These are phyloP conservation scores for Acleris cristana DNA, from an alignment of 2,888 invertebrate species.

Conservation along the genomic window DNA sequence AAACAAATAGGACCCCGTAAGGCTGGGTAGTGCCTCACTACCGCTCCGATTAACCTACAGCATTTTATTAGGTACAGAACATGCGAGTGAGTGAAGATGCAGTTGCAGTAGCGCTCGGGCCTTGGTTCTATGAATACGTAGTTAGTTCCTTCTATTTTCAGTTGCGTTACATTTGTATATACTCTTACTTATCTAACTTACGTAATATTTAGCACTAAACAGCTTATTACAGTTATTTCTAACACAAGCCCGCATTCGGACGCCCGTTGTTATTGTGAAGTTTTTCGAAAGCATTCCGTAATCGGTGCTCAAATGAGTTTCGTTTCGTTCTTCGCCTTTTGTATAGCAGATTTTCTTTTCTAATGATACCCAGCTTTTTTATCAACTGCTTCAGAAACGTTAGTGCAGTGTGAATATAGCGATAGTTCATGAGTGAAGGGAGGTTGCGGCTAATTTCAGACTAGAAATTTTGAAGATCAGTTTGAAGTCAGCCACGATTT, in stretches of 20 bases:
- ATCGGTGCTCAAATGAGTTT: conserved; percentile 40
- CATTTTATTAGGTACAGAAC: conserved; percentile 15
- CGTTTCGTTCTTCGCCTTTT: background rate
- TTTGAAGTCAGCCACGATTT: conserved; percentile 25
- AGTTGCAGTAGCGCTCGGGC: conserved; percentile 22
- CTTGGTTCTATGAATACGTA: conserved; percentile 23
- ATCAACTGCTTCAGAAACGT: conserved; percentile 39
- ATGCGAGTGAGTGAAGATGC: conserved; percentile 23
- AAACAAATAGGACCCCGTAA: background rate
- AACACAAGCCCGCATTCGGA: conserved; percentile 40
- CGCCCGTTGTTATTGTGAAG: conserved; percentile 31
- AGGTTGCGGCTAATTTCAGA: conserved; percentile 33
- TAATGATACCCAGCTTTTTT: conserved; percentile 35
- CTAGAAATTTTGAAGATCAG: conserved; percentile 17
- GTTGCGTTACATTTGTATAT: conserved; percentile 2
- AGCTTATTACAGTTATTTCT: conserved; percentile 23
- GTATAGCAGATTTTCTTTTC: conserved; percentile 4
- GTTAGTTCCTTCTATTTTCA: conserved; percentile 10
- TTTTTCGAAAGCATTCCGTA: conserved; percentile 41
- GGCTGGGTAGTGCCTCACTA: background rate
- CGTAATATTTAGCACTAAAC: conserved; percentile 34
- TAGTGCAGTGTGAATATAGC: conserved; percentile 28
- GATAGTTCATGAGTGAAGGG: conserved; percentile 15
- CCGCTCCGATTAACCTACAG: conserved; percentile 17
- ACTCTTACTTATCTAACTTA: conserved; percentile 20